These are phyloP conservation scores for Chelon labrosus DNA, from an alignment of 2,797 vertebrate species.

Conservation along the genomic window DNA sequence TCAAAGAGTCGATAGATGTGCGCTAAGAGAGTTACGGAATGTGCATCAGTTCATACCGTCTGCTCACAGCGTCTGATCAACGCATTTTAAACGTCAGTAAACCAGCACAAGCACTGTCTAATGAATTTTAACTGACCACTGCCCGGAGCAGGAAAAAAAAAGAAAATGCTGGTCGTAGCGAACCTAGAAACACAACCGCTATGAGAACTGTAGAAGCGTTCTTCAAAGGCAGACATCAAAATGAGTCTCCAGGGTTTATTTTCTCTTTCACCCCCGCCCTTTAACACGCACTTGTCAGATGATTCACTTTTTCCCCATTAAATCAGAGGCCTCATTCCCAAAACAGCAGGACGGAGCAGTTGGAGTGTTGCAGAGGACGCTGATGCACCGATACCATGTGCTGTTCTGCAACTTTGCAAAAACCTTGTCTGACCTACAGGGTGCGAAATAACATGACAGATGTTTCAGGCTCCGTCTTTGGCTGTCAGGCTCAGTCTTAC, in stretches of 20 bases:
- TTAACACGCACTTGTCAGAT: conserved; percentile 40
- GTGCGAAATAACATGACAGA: conserved; percentile 27
- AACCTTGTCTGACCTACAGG: conserved; percentile 33
- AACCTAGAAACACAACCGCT: background rate
- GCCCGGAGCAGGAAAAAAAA: background rate
- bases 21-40: background rate
- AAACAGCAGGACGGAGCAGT: conserved; percentile 40
- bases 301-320: conserved; percentile 56
- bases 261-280: conserved; percentile 51
- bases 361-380: conserved; percentile 9
- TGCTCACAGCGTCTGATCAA: background rate
- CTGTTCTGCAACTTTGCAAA: conserved; percentile 42
- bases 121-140: conserved; percentile 1
- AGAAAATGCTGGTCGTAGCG: background rate
- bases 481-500: conserved; percentile 15
- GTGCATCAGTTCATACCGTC: background rate
- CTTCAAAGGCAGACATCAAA: conserved; percentile 38
- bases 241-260: conserved; percentile 39
- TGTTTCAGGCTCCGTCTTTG: conserved; percentile 27
- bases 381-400: background rate
- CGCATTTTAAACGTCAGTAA: conserved; percentile 7
- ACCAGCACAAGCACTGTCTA: background rate
- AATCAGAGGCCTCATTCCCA: conserved; percentile 40
- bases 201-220: conserved; percentile 15
- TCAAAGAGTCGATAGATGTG: background rate